These are phyloP conservation scores for Callitettix versicolor DNA, from an alignment of 1,140 invertebrate species.

Conservation along the genomic window DNA sequence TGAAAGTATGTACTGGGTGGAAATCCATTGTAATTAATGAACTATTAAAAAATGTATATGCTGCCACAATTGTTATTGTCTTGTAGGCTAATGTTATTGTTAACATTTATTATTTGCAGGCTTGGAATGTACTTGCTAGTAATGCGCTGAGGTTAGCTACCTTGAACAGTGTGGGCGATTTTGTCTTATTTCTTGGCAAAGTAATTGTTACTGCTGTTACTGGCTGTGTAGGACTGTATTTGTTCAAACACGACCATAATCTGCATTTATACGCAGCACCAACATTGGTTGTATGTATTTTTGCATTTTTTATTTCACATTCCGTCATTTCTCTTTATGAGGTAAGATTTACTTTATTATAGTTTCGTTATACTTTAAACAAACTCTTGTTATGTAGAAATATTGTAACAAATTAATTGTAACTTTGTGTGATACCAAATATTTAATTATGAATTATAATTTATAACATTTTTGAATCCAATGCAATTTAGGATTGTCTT, in stretches of 20 bases:
- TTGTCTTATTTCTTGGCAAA: constrained; percentile 88
- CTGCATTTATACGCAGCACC: constrained; percentile 77
- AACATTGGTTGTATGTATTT: constrained; percentile 75
- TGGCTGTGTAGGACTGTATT: constrained; percentile 57
- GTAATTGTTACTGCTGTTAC: constrained; percentile 73
- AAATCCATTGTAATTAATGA: too few species aligned
- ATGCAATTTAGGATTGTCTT: too few species aligned
- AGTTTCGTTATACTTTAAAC: not conserved
- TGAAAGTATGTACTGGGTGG: too few species aligned
- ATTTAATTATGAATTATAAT: too few species aligned
- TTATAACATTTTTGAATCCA: too few species aligned
- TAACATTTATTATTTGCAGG: constrained; percentile 42
- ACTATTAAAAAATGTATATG: too few species aligned
- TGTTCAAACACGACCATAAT: constrained; percentile 57
- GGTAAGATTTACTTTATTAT: constrained; percentile 41
- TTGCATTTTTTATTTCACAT: constrained; percentile 86
- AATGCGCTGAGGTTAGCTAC: constrained; percentile 82
- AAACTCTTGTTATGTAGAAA: not conserved
- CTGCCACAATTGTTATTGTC: too few species aligned
- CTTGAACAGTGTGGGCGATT: constrained; percentile 89
- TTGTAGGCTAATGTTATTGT: too few species aligned
- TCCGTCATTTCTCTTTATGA: constrained; percentile 88
- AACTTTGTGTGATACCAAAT: too few species aligned
- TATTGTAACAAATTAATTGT: not conserved
- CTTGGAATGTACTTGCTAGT: constrained; percentile 69